Percentiles rank a stretch among this genome's conserved stretches.
phyloP scores from a whole-genome alignment of 1,140 invertebrate genomes.

The Spodoptera frugiperda region DNA sequence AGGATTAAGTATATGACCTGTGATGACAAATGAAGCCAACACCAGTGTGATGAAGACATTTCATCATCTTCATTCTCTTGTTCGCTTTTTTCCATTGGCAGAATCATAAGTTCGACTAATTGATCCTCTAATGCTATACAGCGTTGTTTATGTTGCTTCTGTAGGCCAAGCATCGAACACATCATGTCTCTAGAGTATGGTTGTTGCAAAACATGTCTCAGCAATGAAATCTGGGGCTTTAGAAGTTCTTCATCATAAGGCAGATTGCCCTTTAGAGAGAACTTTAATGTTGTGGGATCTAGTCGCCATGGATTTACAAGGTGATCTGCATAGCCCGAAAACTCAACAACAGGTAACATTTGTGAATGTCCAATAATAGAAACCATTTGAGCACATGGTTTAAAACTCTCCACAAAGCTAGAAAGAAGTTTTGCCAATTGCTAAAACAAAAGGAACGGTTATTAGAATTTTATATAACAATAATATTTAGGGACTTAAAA shows the following conservation, averaged over 20 bases:
- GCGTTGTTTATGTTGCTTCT: constrained; percentile 96
- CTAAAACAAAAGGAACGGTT: constrained; percentile 78
- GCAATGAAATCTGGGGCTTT: constrained; percentile 94
- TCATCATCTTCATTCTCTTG: constrained; percentile 88
- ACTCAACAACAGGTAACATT: constrained; percentile 97
- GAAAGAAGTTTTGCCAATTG: constrained; percentile 94
- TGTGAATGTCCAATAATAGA: constrained; percentile 95
- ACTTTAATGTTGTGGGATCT: constrained; percentile 94
- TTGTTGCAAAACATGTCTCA: constrained; percentile 97
- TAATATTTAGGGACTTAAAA: not conserved
- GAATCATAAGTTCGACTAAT: constrained; percentile 95
- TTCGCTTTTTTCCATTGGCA: constrained; percentile 97
- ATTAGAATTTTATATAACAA: not conserved
- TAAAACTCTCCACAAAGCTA: constrained; percentile 96
- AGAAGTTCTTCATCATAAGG: constrained; percentile 96
- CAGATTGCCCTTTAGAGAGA: constrained; percentile 95
- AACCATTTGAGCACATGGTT: constrained; percentile 97
- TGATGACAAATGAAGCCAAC: constrained; percentile 97
- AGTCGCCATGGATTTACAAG: constrained; percentile 97
- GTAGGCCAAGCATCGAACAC: constrained; percentile 96
- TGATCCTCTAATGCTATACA: constrained; percentile 97
- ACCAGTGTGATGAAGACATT: constrained; percentile 91
- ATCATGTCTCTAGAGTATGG: constrained; percentile 99
- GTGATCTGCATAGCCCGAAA: constrained; percentile 94
- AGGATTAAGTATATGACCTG: constrained; percentile 98